Base-by-base conservation (phyloP, 2,888 invertebrate genomes). In the Andrena marginata region DNA sequence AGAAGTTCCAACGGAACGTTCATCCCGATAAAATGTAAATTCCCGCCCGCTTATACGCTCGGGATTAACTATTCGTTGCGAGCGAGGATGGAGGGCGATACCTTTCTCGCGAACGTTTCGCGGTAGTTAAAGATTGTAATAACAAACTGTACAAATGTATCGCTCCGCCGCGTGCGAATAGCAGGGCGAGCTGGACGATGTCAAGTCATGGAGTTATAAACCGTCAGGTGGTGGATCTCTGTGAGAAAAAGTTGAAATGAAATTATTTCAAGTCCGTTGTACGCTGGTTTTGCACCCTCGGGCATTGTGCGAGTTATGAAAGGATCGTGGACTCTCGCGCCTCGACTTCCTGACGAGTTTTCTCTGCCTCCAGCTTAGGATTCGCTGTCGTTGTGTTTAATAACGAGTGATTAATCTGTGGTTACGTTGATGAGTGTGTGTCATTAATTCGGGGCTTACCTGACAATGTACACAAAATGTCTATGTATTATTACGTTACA, bases 191-290 rank as follows among this genome's bases (percentile, higher is more conserved):
- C 35, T 42, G 33, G 26, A 42, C 68, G 63, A 64, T 29, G 65
- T 33, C 65, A 35, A 69, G 70, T 78, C 73, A n/a, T 63, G 64
- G 76, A 85, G 74, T 77, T 86, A 73, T 85, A 73, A 64, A 26
- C 51, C 62, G 77, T 48, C 63, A 56, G 35, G 63, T 31, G 67
- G 49, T 75, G 78, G 79, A 85, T 89, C 86, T 82, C 88, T 71
- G 72, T 60, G 69, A 72, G 79, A 76, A 75, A 84, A 76, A 84
- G 75, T 90, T 85, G 85, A 86, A 85, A 88, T 86, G 87, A 89
- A 91, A 90, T 90, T 87, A 91, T 90, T 90, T 87, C 84, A 86
- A 86, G 85, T 89, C 84, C 82, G 73, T 84, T 84, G 84, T 70
- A 65, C 70, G 70, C 29, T 10, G 16, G 62, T 69, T 65, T 31